Percentiles rank a stretch among this genome's conserved stretches.
These are phyloP conservation scores for Rhynchonycteris naso DNA, from an alignment of 2,797 vertebrate species.

Conservation along the genomic window DNA sequence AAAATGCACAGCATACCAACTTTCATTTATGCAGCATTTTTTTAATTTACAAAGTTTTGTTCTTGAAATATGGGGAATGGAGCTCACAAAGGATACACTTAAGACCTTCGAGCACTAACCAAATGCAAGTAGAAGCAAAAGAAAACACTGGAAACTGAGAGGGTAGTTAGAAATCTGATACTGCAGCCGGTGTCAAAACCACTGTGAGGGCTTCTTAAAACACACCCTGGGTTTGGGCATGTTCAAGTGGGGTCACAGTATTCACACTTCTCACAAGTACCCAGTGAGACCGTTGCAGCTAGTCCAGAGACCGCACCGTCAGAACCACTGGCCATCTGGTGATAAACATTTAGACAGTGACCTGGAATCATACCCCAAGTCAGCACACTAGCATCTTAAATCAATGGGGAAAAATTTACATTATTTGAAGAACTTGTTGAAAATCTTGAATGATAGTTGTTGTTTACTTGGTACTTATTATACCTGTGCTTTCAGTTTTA, in stretches of 20 bases:
- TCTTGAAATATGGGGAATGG: not conserved
- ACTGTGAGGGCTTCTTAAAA: not conserved
- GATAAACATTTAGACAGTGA: not conserved
- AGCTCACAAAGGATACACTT: not conserved
- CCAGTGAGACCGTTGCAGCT: no score
- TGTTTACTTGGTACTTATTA: not conserved
- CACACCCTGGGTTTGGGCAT: not conserved
- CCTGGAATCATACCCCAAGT: not conserved
- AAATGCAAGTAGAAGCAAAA: not conserved
- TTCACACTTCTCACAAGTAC: not conserved
- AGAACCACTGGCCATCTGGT: not conserved
- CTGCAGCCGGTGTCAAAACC: not conserved
- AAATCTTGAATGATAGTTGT: not conserved
- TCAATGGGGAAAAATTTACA: not conserved
- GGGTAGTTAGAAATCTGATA: not conserved
- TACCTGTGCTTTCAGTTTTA: not conserved
- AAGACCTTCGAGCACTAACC: not conserved
- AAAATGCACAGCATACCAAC: not conserved
- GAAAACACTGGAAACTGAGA: not conserved
- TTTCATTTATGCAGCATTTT: conserved; percentile 30
- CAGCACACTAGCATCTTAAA: not conserved
- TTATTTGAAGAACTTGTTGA: not conserved
- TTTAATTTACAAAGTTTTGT: not conserved
- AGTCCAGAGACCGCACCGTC: not conserved
- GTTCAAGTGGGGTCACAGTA: no score